A percentile compares a stretch with the other conserved stretches of the same genome.
Evolutionary conservation across 2,113 vertebrate genomes (phyloP).

Genomic region (Onychostoma macrolepis): DNA sequence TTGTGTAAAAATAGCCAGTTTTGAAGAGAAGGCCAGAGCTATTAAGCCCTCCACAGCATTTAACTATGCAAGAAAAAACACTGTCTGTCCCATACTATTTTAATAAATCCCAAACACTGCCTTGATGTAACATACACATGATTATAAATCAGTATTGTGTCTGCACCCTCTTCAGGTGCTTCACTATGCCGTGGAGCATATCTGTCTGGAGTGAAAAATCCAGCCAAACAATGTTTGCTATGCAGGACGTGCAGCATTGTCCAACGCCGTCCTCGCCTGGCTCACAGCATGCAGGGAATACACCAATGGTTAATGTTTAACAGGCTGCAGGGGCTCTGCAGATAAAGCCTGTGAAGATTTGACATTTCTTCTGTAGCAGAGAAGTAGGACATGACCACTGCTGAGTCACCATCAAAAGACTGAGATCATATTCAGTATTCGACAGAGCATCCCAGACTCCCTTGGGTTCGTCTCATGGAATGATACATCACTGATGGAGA

Average conservation of each 20-base stretch:
- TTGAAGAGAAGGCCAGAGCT: neutral
- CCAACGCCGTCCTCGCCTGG: neutral
- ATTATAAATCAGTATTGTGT: neutral
- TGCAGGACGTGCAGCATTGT: neutral
- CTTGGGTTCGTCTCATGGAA: neutral
- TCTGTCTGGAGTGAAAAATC: neutral
- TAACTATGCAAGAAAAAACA: neutral
- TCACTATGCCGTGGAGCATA: neutral
- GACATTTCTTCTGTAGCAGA: neutral
- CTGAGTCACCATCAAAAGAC: conserved; percentile 25
- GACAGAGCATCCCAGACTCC: neutral
- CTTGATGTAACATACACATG: neutral
- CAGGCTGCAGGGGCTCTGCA: conserved; percentile 10
- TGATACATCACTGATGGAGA: conserved; percentile 18
- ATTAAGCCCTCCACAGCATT: neutral
- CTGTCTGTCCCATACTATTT: neutral
- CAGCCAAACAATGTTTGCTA: neutral
- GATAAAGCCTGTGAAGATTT: conserved; percentile 6
- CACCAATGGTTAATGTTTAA: conserved; percentile 7
- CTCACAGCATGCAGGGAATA: neutral
- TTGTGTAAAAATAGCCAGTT: neutral
- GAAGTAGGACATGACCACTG: conserved; percentile 14
- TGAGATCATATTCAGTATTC: conserved; percentile 3
- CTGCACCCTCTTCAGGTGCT: neutral
- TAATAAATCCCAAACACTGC: neutral